phyloP scores from a whole-genome alignment of 2,113 vertebrate species.

The Cyrtonyx montezumae region DNA sequence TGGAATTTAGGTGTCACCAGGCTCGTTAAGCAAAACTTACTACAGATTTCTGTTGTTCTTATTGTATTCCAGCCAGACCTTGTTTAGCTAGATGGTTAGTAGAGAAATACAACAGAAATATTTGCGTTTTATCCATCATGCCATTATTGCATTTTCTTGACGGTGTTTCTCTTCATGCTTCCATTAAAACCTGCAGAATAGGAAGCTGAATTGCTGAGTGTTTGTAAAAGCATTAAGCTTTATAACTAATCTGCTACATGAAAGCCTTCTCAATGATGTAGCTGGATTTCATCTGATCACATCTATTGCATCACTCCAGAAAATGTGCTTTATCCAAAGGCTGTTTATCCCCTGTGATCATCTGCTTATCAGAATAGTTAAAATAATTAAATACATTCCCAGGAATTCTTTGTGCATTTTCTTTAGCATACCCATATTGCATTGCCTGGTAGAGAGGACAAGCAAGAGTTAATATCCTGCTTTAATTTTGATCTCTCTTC shows the following conservation, averaged over 20 bases:
- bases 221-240: not conserved
- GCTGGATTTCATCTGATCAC: not conserved
- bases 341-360: not conserved
- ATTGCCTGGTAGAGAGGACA: not conserved
- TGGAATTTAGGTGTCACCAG: not conserved
- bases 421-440: not conserved
- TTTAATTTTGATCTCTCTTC: not conserved
- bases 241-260: not conserved
- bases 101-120: not conserved
- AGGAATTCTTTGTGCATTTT: not conserved
- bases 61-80: not conserved
- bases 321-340: not conserved
- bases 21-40: not conserved
- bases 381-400: not conserved
- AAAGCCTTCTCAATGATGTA: not conserved
- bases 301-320: not conserved
- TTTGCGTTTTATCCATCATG: not conserved
- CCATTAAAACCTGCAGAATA: not conserved
- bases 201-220: not conserved
- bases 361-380: not conserved
- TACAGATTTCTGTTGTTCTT: not conserved
- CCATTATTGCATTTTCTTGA: not conserved
- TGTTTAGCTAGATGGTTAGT: not conserved
- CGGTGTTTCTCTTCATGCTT: not conserved
- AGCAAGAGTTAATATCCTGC: not conserved